Evolutionary conservation across 2,888 invertebrate genomes (phyloP), one percentile per base, ranked within the genome.

Genomic region (Agrochola litura): DNA sequence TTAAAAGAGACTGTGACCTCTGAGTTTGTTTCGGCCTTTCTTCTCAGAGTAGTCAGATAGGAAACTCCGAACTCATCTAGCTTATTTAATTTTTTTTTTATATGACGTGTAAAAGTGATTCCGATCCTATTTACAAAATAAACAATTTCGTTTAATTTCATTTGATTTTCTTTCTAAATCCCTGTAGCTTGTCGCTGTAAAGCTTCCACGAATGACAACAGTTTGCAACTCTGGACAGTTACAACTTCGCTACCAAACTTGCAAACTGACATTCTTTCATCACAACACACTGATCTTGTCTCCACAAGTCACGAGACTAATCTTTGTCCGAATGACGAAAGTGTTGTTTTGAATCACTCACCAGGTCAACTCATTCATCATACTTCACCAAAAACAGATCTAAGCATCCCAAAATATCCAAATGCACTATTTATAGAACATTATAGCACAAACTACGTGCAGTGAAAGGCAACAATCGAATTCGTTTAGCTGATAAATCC

Each of bases 401-500:
- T 9, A 2, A 12, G 16, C 3, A 16, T 54, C 30, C 66, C 43
- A 61, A 81, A 84, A 74, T 77, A 72, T 6, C 19, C 58, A 69
- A 60, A 63, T 14, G 6, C 12, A n/a, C 19, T 77, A 82, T 71
- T 73, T 64, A 46, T 72, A 85, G 71, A 68, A 69, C 54, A 65
- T 69, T 64, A 30, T 22, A 10, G 56, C 52, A 58, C 30, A 65
- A 9, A 68, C 46, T 61, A 66, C 16, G 60, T 43, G 43, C 30
- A 49, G 41, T 76, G 66, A 72, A 79, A 60, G 73, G 54, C 52
- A 58, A 75, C 61, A 75, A 65, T 56, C 54, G 49, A 46, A 56
- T 65, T 70, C 16, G 67, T 68, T 73, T 72, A 64, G 46, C 65
- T 65, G 67, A 83, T 85, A 85, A 85, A 86, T 85, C 84, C 14